These are phyloP conservation scores for Platyscelio sp. DNA, from an alignment of 2,888 invertebrate species.

Conservation along the genomic window DNA sequence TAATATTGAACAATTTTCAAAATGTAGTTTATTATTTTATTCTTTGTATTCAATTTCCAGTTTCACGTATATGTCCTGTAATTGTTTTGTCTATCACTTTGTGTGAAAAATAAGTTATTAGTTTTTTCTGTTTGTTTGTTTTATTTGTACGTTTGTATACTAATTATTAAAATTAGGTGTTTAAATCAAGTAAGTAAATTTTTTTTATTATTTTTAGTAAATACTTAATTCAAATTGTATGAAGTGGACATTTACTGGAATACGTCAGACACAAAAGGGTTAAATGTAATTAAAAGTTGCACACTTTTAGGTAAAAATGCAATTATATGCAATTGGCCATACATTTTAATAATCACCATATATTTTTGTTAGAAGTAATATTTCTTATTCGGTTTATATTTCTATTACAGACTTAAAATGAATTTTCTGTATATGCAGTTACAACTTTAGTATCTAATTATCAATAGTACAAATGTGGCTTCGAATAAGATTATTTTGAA, in stretches of 20 bases:
- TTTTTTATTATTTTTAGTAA: constrained; percentile 4
- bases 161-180: background rate
- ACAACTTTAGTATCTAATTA: constrained; percentile 47
- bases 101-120: background rate
- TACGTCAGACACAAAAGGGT: constrained; percentile 60
- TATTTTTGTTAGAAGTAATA: background rate
- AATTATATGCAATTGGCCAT: background rate
- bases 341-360: constrained; percentile 16
- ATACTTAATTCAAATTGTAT: too few relatives aligned
- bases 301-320: constrained; percentile 22
- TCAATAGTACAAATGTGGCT: constrained; percentile 46
- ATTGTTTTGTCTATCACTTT: background rate
- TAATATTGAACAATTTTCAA: constrained; percentile 9
- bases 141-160: background rate
- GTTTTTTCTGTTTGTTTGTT: background rate
- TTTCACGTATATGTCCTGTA: constrained; percentile 1
- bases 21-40: constrained; percentile 29
- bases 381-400: constrained; percentile 50
- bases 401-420: constrained; percentile 61
- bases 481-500: constrained; percentile 50
- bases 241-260: too few relatives aligned
- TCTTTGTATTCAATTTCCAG: constrained; percentile 22
- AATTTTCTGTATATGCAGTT: constrained; percentile 49
- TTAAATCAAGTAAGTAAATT: constrained; percentile 47
- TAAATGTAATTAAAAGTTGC: constrained; percentile 38